A percentile compares a stretch with the other conserved stretches of the same genome.
Evolutionary conservation across 1,140 invertebrate genomes (phyloP).

Genomic region (Meloidogyne floridensis): DNA sequence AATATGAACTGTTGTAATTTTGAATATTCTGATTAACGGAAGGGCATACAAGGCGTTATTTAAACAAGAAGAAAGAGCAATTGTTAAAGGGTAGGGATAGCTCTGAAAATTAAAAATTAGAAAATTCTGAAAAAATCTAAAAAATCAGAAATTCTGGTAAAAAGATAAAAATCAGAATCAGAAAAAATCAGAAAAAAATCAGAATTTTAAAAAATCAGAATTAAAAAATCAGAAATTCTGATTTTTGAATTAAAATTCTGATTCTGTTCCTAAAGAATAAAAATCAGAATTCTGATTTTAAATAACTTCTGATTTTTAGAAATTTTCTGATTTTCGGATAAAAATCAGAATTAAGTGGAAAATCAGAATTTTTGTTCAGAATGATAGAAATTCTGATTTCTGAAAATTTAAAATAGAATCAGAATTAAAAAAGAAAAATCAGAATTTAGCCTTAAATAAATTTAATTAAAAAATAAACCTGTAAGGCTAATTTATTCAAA

Average conservation of each 20-base stretch:
- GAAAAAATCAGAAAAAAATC: neutral
- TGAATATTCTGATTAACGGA: conserved; percentile 75
- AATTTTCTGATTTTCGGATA: too few relatives aligned
- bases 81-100: conserved; percentile 89
- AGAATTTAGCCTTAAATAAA: neutral
- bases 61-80: conserved; percentile 87
- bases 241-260: too few relatives aligned
- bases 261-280: neutral
- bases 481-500: conserved; percentile 84
- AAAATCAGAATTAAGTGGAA: neutral
- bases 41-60: conserved; percentile 80
- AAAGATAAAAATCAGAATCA: neutral
- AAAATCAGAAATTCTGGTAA: neutral
- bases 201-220: neutral
- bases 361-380: neutral
- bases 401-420: too few relatives aligned
- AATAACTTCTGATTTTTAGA: neutral
- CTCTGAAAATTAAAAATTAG: conserved; percentile 64
- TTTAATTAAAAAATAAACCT: conserved; percentile 66
- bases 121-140: too few relatives aligned
- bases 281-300: neutral
- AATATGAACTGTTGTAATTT: conserved; percentile 40
- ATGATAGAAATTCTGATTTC: neutral
- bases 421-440: conserved; percentile 19
- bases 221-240: neutral